A percentile compares a stretch with the other conserved stretches of the same genome.
Conservation (phyloP, 2,113 vertebrate species). For the Hippocampus comes region DNA sequence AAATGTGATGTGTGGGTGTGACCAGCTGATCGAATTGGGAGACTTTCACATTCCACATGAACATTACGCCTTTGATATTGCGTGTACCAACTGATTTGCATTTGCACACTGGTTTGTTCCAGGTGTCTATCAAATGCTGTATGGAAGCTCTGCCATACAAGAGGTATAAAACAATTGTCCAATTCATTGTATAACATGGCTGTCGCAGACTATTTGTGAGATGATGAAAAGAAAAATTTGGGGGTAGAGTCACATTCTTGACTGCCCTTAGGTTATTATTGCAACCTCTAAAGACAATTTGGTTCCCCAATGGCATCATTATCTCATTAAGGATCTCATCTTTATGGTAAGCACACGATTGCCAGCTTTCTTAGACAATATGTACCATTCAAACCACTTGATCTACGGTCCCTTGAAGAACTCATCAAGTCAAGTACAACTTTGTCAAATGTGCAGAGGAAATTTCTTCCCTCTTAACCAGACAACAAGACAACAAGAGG, state of each 20-base stretch:
- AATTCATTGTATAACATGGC: neutral
- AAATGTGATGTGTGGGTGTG: slow-evolving; percentile 16
- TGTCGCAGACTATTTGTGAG: neutral
- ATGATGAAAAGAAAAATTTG: neutral
- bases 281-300: neutral
- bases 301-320: neutral
- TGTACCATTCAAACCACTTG: neutral
- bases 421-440: neutral
- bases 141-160: too few relatives aligned
- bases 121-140: neutral
- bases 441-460: too few relatives aligned
- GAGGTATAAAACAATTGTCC: too few relatives aligned
- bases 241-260: neutral
- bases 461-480: too few relatives aligned
- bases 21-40: slow-evolving; percentile 9
- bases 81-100: neutral
- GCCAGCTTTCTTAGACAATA: slow-evolving; percentile 11
- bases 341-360: slow-evolving; percentile 22
- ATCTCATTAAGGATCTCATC: slow-evolving; percentile 13
- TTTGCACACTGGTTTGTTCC: neutral
- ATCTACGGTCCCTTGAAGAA: slow-evolving; percentile 5
- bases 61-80: slow-evolving; percentile 20
- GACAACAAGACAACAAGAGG: too few relatives aligned
- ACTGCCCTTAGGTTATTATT: neutral
- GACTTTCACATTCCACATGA: slow-evolving; percentile 34